phyloP scores from a whole-genome alignment of 2,113 vertebrate species.

The Monarcha castaneiventris region DNA sequence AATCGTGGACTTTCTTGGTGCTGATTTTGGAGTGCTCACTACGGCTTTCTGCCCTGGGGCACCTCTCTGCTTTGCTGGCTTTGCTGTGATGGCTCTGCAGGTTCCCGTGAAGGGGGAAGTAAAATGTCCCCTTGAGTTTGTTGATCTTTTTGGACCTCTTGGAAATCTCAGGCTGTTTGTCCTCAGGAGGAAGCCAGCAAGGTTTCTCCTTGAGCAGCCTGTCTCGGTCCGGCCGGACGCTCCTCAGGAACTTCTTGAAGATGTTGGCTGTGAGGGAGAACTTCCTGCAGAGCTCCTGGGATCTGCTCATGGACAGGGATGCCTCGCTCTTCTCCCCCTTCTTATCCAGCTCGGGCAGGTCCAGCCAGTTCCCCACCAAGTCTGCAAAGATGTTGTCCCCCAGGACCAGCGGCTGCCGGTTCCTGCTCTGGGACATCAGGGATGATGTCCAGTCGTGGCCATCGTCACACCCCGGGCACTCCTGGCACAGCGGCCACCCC shows the following conservation, averaged over 20 bases:
- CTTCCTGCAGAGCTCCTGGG: slow-evolving; percentile 88
- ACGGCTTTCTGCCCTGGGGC: slow-evolving; percentile 49
- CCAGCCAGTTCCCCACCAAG: slow-evolving; percentile 96
- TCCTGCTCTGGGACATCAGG: slow-evolving; percentile 89
- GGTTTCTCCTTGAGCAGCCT: slow-evolving; percentile 92
- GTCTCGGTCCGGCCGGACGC: slow-evolving; percentile 89
- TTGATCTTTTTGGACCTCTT: slow-evolving; percentile 85
- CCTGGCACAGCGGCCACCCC: not conserved
- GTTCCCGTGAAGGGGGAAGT: slow-evolving; percentile 78
- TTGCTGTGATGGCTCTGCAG: slow-evolving; percentile 70
- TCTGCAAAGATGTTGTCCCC: slow-evolving; percentile 96
- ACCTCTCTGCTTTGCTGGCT: slow-evolving; percentile 71
- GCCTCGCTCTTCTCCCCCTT: slow-evolving; percentile 67
- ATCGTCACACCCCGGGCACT: slow-evolving; percentile 66
- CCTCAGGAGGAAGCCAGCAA: slow-evolving; percentile 81
- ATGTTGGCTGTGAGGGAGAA: slow-evolving; percentile 93
- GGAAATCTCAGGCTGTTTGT: slow-evolving; percentile 73
- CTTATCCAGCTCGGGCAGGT: slow-evolving; percentile 90
- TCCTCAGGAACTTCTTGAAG: slow-evolving; percentile 93
- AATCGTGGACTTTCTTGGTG: slow-evolving; percentile 62
- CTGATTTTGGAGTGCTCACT: slow-evolving; percentile 63
- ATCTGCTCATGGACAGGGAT: slow-evolving; percentile 71
- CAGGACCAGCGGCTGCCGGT: slow-evolving; percentile 90
- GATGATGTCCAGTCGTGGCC: slow-evolving; percentile 92
- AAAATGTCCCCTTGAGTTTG: slow-evolving; percentile 84